Base-by-base conservation (phyloP, 2,797 vertebrate genomes). In the Coluber constrictor region DNA sequence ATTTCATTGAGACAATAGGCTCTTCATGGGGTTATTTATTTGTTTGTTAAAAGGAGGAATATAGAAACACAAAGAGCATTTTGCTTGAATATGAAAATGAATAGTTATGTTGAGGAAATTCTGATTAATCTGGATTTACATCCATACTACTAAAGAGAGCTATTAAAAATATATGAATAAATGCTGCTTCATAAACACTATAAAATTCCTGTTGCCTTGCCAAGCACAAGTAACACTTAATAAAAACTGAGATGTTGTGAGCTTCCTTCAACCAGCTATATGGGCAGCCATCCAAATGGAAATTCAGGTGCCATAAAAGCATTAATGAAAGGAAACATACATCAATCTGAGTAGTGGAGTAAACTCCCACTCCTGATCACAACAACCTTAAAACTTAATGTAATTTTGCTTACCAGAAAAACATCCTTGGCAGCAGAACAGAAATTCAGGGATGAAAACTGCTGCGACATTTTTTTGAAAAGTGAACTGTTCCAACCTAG, bases 261-360 rank as follows among this genome's bases (percentile, higher is more conserved):
- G 91, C 90, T 94, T 96, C 92, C 95, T 93, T 97, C 91, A 96
- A 96, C 94, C 94, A 94, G 74, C 63, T 92, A 94, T 92, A 96
- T 96, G 95, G 94, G 92, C 94, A 97, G 95, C 89, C 92, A 96
- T 92, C 96, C 97, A 95, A 94, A 95, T 93, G 95, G 95, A 96
- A 97, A 97, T 95, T 97, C 63, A 10, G 95, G 96, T 97, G 94
- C 96, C 96, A 95, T 92, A 96, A 94, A 95, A 97, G 95, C 90
- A 91, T 89, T 95, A 96, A 95, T 90, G 94, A 97, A 95, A 97
- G 86, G 63, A 93, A 1, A 87, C 96, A 95, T 91, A 92, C 59
- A 95, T 96, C 96, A 96, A 89, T 93, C 92, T 56, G 93, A 93
- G 87, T 91, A 90, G 63, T 0, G 5, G 93, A 95, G 91, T 86